Conservation (phyloP, 2,888 invertebrate species). For the Caenorhabditis sulstoni region DNA sequence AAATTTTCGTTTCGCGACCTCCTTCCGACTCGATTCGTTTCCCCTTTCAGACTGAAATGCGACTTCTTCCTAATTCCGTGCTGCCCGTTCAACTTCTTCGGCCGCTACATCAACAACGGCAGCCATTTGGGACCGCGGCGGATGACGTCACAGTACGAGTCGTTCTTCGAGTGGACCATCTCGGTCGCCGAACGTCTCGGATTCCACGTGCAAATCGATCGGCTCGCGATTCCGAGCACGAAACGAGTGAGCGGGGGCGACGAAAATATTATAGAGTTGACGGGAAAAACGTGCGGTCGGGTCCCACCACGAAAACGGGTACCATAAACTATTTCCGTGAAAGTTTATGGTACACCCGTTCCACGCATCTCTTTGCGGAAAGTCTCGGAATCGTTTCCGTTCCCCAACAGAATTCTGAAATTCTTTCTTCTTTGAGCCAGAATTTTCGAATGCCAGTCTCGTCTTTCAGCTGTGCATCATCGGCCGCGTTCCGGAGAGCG, state of each 20-base stretch:
- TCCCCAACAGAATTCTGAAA: too few species aligned
- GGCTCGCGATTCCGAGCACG: conserved; percentile 95
- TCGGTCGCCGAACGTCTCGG: conserved; percentile 84
- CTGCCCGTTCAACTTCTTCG: conserved; percentile 93
- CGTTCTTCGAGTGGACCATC: conserved; percentile 57
- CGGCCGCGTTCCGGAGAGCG: conserved; percentile 75
- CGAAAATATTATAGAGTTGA: too few species aligned
- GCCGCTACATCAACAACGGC: conserved; percentile 85
- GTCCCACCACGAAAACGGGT: too few species aligned
- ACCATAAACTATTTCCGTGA: too few species aligned
- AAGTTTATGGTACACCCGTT: too few species aligned
- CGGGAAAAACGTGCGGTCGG: too few species aligned
- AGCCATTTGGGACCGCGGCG: conserved; percentile 44
- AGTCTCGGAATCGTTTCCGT: too few species aligned
- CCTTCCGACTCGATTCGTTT: too few species aligned
- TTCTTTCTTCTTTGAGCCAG: too few species aligned
- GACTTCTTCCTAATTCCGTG: conserved; percentile 95
- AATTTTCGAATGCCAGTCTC: too few species aligned
- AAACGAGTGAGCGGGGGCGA: conserved; percentile 93
- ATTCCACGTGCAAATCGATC: conserved; percentile 88
- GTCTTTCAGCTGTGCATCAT: conserved; percentile 73
- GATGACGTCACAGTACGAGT: conserved; percentile 57
- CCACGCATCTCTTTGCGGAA: too few species aligned
- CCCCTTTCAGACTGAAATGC: conserved; percentile 70
- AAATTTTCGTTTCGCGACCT: too few species aligned